Percentiles rank a stretch among this genome's conserved stretches.
phyloP scores from a whole-genome alignment of 2,797 vertebrate genomes.

The Acanthurus leucopareius region DNA sequence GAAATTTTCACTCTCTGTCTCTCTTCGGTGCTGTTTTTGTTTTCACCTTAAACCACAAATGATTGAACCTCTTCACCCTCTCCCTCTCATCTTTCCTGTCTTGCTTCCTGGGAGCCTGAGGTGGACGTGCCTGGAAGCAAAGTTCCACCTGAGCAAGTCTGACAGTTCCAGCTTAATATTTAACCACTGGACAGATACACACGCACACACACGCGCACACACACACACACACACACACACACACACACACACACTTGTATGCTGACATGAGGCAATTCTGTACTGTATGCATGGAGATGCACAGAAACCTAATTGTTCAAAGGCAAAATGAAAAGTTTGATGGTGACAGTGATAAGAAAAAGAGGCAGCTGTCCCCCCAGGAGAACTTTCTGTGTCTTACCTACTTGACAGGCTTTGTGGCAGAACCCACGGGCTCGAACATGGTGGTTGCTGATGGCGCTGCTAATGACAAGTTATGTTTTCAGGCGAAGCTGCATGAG shows the following conservation, averaged over 20 bases:
- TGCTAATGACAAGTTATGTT: conserved; percentile 76
- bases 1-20: conserved; percentile 21
- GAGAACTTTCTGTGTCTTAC: conserved; percentile 41
- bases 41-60: conserved; percentile 33
- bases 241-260: neutral
- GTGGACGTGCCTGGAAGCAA: conserved; percentile 73
- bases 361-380: conserved; percentile 29
- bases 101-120: conserved; percentile 43
- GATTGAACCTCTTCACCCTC: conserved; percentile 54
- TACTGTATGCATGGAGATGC: conserved; percentile 13
- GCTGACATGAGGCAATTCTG: neutral
- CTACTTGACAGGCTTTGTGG: conserved; percentile 34
- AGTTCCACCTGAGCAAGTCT: conserved; percentile 73
- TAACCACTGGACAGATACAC: conserved; percentile 68
- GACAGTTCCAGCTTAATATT: conserved; percentile 87
- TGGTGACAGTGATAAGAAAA: conserved; percentile 1
- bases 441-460: conserved; percentile 58
- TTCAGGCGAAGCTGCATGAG: conserved; percentile 76
- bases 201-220: conserved; percentile 6
- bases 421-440: conserved; percentile 48
- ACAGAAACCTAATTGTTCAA: conserved; percentile 16
- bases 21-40: conserved; percentile 10
- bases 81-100: conserved; percentile 23
- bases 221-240: conserved; percentile 13
- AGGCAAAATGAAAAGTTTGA: conserved; percentile 27